A percentile compares a stretch with the other conserved stretches of the same genome.
Evolutionary conservation across 1,140 invertebrate species (phyloP).

Genomic region (Macrotrachela quadricornifera): DNA sequence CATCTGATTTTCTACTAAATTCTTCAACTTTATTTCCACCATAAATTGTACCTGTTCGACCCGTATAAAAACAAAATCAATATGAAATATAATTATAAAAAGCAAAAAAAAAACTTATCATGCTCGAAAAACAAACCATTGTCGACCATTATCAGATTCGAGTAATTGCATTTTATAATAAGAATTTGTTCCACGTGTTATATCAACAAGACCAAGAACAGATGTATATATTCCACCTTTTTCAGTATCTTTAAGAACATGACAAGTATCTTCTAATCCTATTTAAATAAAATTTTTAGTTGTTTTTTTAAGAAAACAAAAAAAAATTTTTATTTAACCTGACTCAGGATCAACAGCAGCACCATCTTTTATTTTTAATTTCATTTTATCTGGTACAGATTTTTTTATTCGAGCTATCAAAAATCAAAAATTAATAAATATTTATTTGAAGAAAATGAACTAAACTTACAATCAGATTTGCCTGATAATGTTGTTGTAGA

Average conservation of each 20-base stretch:
- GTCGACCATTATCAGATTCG: constrained; percentile 40
- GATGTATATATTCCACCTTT: constrained; percentile 42
- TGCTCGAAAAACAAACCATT: background rate
- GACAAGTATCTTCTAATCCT: constrained; percentile 50
- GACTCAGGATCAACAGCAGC: constrained; percentile 73
- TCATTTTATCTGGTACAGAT: constrained; percentile 20
- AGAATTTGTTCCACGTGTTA: constrained; percentile 65
- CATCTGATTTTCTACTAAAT: constrained; percentile 35
- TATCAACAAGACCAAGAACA: constrained; percentile 60
- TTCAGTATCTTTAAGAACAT: constrained; percentile 42
- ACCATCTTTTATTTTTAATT: constrained; percentile 50
- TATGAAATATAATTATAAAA: too few species aligned
- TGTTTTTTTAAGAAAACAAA: too few species aligned
- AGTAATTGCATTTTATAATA: constrained; percentile 84
- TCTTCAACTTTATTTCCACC: constrained; percentile 51
- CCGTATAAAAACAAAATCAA: constrained; percentile 47
- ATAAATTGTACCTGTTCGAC: constrained; percentile 75
- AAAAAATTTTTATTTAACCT: too few species aligned
- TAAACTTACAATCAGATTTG: too few species aligned
- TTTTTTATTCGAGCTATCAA: too few species aligned
- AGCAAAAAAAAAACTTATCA: constrained; percentile 22
- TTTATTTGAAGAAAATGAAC: too few species aligned
- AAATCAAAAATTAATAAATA: too few species aligned
- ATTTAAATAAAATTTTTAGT: too few species aligned
- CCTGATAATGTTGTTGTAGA: too few species aligned